A percentile compares a stretch with the other conserved stretches of the same genome.
Conservation (phyloP, 2,113 vertebrate species). For the Chaetura pelagica region DNA sequence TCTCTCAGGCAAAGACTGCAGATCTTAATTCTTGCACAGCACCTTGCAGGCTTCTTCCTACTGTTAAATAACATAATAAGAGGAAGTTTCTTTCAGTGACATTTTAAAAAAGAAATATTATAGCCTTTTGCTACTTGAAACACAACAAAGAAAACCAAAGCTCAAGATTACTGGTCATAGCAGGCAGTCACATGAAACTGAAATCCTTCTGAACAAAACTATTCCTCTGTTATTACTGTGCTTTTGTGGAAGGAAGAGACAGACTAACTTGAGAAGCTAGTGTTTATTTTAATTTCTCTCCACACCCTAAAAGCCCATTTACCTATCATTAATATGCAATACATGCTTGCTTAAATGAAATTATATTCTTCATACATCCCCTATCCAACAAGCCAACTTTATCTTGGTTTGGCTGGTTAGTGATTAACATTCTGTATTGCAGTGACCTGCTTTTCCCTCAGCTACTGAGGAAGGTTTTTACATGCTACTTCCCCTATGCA, state of each 20-base stretch:
- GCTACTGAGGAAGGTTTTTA: not conserved
- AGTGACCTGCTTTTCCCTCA: slow-evolving; percentile 41
- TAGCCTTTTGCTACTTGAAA: not conserved
- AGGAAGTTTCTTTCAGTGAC: not conserved
- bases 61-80: not conserved
- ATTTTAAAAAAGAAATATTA: not conserved
- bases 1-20: not conserved
- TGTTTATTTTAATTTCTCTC: slow-evolving; percentile 53
- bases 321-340: slow-evolving; percentile 32
- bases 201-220: not conserved
- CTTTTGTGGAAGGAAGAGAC: not conserved
- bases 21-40: not conserved
- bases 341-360: slow-evolving; percentile 11
- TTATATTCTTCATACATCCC: not conserved
- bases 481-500: not conserved
- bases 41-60: not conserved
- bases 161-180: not conserved
- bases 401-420: slow-evolving; percentile 22
- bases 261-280: not conserved
- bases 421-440: not conserved
- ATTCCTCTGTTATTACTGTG: slow-evolving; percentile 15
- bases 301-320: slow-evolving; percentile 54
- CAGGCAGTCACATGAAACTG: not conserved
- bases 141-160: not conserved
- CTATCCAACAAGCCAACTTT: not conserved